phyloP scores from a whole-genome alignment of 2,888 invertebrate genomes.

The Melanotus villosus region DNA sequence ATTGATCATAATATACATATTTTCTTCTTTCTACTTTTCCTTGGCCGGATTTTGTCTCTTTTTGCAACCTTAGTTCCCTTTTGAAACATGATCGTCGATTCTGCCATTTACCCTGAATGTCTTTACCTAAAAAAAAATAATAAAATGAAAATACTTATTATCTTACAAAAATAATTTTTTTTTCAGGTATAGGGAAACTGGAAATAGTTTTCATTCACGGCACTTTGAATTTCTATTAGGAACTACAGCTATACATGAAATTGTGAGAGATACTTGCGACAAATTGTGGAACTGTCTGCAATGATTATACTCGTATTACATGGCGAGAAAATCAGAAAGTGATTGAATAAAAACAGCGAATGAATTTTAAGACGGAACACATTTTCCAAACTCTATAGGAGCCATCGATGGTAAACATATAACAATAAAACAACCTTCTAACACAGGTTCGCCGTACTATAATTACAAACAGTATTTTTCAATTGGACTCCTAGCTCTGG shows the following conservation, averaged over 20 bases:
- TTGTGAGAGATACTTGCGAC: slow-evolving; percentile 57
- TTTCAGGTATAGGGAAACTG: too few species aligned
- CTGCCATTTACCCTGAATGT: too few species aligned
- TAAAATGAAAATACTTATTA: too few species aligned
- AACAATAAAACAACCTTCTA: slow-evolving; percentile 47
- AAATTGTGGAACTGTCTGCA: slow-evolving; percentile 56
- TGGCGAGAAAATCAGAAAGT: slow-evolving; percentile 2
- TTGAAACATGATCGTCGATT: too few species aligned
- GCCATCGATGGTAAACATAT: slow-evolving; percentile 54
- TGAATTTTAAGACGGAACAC: slow-evolving; percentile 50
- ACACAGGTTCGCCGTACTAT: slow-evolving; percentile 51
- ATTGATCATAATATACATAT: not conserved
- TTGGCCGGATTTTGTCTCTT: not conserved
- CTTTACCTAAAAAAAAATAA: too few species aligned
- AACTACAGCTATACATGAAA: slow-evolving; percentile 55
- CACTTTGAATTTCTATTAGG: slow-evolving; percentile 49
- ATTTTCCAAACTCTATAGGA: slow-evolving; percentile 51
- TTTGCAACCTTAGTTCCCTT: too few species aligned
- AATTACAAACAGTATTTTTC: slow-evolving; percentile 52
- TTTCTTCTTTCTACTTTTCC: not conserved
- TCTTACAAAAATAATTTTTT: too few species aligned
- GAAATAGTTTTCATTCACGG: not conserved
- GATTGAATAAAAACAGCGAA: slow-evolving; percentile 48
- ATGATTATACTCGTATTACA: slow-evolving; percentile 26
- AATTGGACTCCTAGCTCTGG: slow-evolving; percentile 51